Percentiles rank a stretch among this genome's conserved stretches.
Evolutionary conservation across 1,140 invertebrate genomes (phyloP).

Genomic region (Drosophila sechellia): DNA sequence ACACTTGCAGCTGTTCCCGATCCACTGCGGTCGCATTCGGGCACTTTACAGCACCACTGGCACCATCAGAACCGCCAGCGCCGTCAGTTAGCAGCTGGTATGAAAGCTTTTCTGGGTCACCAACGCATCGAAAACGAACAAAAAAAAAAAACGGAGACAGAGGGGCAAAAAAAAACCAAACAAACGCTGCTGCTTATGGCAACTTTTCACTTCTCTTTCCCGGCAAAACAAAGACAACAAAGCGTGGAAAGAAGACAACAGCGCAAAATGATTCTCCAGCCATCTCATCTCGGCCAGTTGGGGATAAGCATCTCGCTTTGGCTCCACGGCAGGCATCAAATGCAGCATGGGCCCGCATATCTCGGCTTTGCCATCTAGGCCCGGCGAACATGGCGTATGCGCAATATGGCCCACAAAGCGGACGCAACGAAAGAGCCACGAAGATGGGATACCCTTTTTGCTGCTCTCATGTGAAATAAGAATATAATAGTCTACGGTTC

Average conservation of each 20-base stretch:
- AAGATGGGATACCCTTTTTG: slow-evolving; percentile 12
- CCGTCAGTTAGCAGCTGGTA: slow-evolving; percentile 48
- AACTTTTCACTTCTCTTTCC: slow-evolving; percentile 49
- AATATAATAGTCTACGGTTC: too few relatives aligned
- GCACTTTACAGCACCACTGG: slow-evolving; percentile 1
- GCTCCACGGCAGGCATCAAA: slow-evolving; percentile 9
- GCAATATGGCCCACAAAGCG: slow-evolving; percentile 63
- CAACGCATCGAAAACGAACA: slow-evolving; percentile 71
- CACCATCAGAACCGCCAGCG: slow-evolving; percentile 21
- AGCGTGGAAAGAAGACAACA: slow-evolving; percentile 56
- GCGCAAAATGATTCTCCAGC: slow-evolving; percentile 68
- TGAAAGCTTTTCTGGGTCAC: slow-evolving; percentile 84
- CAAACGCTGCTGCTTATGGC: slow-evolving; percentile 48
- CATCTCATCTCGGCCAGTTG: slow-evolving; percentile 45
- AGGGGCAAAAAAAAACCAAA: background rate
- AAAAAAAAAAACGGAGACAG: slow-evolving; percentile 20
- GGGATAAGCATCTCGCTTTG: slow-evolving; percentile 66
- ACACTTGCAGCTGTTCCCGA: slow-evolving; percentile 76
- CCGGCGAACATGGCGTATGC: slow-evolving; percentile 71
- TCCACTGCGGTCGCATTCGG: slow-evolving; percentile 47
- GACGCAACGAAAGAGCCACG: background rate
- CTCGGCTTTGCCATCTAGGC: slow-evolving; percentile 51
- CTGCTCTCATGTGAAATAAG: too few relatives aligned
- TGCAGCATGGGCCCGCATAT: slow-evolving; percentile 39
- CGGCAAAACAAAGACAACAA: slow-evolving; percentile 52